Base-by-base conservation (phyloP, 2,113 vertebrate genomes). In the Oreochromis tanganicae region DNA sequence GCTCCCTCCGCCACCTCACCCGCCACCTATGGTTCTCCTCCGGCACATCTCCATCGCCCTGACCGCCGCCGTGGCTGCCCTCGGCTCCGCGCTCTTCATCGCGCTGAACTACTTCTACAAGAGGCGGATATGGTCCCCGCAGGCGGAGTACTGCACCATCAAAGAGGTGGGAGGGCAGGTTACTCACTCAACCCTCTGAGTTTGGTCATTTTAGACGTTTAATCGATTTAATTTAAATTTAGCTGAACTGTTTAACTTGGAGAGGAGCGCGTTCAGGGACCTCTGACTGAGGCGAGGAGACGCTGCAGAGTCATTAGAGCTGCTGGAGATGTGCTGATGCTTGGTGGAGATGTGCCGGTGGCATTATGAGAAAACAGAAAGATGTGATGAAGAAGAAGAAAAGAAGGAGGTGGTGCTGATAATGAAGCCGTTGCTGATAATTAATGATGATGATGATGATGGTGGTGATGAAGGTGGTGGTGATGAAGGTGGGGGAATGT, bases 41-140 rank as follows among this genome's bases (percentile, higher is more conserved):
- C 88, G 94, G 91, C 88, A 96, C 90, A 88, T 96, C 80, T 94
- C 96, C 80, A 89, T 98, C 89, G 96, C 96, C 3, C 91, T 98
- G 88, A 96, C 95, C 91, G 97, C 97, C 41, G 97, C 96, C 38
- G 96, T 97, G 87, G 97, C 97, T 36, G 97, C 96, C 6, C 91
- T 98, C 19, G 97, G 97, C 29, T 98, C 97, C 8, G 96, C 97
- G 43, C 94, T 98, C 75, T 97, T 97, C 94, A 94, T 98, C 86
- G 96, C 97, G 61, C 93, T 97, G 91, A 98, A 95, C 94, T 85
- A 95, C 36, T 97, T 97, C 91, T 97, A 96, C 91, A 89, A 80
- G 88, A 91, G 95, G 88, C 92, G 95, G 3, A 89, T 91, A 83
- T 96, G 96, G 96, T 94, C 95, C 19, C 95, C 97, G 16, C 94